A percentile compares a stretch with the other conserved stretches of the same genome.
Evolutionary conservation across 2,888 invertebrate genomes (phyloP).

Genomic region (Euclidia mi): DNA sequence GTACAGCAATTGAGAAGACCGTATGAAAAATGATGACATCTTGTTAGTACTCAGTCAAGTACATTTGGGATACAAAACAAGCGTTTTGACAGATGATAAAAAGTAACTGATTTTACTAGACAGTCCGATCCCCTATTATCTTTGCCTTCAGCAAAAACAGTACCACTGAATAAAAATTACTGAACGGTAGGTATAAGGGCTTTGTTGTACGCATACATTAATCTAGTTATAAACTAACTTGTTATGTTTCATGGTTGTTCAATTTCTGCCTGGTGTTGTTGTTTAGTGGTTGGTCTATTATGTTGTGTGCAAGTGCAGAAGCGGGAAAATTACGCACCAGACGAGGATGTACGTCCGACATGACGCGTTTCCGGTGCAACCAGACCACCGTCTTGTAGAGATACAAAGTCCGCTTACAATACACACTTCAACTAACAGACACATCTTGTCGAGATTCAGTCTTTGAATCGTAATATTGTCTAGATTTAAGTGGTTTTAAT

Average conservation of each 20-base stretch:
- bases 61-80: too few relatives aligned
- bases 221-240: constrained; percentile 69
- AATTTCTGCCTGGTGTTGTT: constrained; percentile 59
- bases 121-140: too few relatives aligned
- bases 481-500: constrained; percentile 55
- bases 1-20: too few relatives aligned
- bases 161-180: too few relatives aligned
- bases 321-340: constrained; percentile 77
- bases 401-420: constrained; percentile 22
- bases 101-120: too few relatives aligned
- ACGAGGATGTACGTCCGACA: constrained; percentile 84
- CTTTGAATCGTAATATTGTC: constrained; percentile 41
- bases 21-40: too few relatives aligned
- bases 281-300: constrained; percentile 62
- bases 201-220: constrained; percentile 73
- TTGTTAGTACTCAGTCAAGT: too few relatives aligned
- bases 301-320: constrained; percentile 70
- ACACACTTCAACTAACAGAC: constrained; percentile 32
- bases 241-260: constrained; percentile 73
- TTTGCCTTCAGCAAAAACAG: too few relatives aligned
- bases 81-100: too few relatives aligned
- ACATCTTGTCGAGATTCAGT: constrained; percentile 45
- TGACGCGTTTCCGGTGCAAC: constrained; percentile 80
- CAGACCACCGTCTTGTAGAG: constrained; percentile 43
- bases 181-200: too few relatives aligned